phyloP scores from a whole-genome alignment of 2,113 vertebrate species.

The Mus musculus region GRCm39 chr4:125691501-125692000 shows the following conservation, averaged over 20 bases:
- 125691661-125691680: too few relatives aligned
- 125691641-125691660: too few relatives aligned
- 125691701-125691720: too few relatives aligned
- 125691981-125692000: background rate
- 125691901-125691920: background rate
- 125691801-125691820: too few relatives aligned
- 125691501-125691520: background rate
- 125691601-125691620: background rate
- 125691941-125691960: background rate
- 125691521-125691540: conserved; percentile 12
- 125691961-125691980: background rate
- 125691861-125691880: background rate
- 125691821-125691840: too few relatives aligned
- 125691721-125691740: too few relatives aligned
- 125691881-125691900: background rate
- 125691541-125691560: background rate
- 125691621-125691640: background rate
- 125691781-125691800: too few relatives aligned
- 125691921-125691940: background rate
- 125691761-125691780: too few relatives aligned
- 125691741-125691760: too few relatives aligned
- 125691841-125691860: background rate
- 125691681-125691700: too few relatives aligned
- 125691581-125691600: background rate
- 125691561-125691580: background rate